Base-by-base conservation (phyloP, 2,888 invertebrate species). In the Mesorhabditis spiculigera region DNA sequence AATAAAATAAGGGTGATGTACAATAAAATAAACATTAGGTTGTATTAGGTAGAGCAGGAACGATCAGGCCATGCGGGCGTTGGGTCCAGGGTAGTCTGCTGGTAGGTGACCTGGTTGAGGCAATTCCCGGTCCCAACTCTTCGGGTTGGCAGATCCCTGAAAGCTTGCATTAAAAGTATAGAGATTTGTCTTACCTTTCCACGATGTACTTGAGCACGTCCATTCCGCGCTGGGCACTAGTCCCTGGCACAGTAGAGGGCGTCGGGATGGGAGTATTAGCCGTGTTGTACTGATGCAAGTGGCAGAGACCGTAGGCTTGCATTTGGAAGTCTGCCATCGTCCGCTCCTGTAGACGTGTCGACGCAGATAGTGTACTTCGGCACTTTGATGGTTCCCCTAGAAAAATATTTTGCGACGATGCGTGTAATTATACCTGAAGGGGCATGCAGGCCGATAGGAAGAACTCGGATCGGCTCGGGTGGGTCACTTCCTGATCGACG, bases 341-440 rank as follows among this genome's bases (percentile, higher is more conserved):
- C 13, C 76, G 67, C 8, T 73, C 3, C 10, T 50, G n/a, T 69
- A n/a, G 64, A 66, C 43, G 84, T 82, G 62, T 84, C 79, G 41
- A 70, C 64, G 45, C 85, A 65, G 3, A 85, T 76, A 0, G 82
- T 81, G 73, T 85, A 85, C 1, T 78, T 70, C 8, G 85, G 83
- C 5, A 79, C 78, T 44, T 74, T 77, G 5, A 82, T 83, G 4
- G 81, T 78, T n/a, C 85, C n/a, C 85, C 82, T 85, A 67, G n/a
- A 13, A 42, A 61, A 63, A 66, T 43, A 50, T 43, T 4, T 63
- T 67, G 50, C 44, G 43, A 8, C 45, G 5, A 62, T 13, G 50
- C 61, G 28, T 5, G 69, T n/a, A 50, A 50, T 13, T 42, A 43
- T 44, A 79, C 82, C 75, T 84, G 83, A 5, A 83, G 74, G 13